Conservation (phyloP, 2,113 vertebrate genomes). For the Cardinalis cardinalis region DNA sequence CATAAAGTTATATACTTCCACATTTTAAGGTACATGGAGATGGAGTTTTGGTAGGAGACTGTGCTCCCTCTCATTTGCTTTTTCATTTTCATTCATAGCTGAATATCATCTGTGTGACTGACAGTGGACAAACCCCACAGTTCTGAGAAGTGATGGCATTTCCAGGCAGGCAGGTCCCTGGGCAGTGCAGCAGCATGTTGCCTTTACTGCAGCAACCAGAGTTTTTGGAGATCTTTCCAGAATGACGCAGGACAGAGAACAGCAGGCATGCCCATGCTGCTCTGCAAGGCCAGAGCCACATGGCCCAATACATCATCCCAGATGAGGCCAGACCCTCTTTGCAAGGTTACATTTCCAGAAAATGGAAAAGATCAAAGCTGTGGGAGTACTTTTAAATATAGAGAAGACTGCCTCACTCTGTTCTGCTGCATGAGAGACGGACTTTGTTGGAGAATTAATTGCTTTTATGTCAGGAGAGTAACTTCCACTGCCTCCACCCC, state of each 20-base stretch:
- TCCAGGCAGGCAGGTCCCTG: neutral
- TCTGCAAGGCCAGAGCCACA: constrained; percentile 3
- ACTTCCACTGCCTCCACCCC: neutral
- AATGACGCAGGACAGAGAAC: neutral
- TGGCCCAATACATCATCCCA: constrained; percentile 15
- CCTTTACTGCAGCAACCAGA: neutral
- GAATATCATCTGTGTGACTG: neutral
- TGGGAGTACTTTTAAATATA: neutral
- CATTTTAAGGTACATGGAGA: neutral
- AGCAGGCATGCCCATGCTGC: neutral
- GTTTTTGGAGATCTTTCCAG: neutral
- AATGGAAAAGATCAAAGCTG: constrained; percentile 40
- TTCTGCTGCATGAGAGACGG: neutral
- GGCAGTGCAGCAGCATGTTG: neutral
- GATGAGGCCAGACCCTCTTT: constrained; percentile 1
- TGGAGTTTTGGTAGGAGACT: neutral
- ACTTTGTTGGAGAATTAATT: neutral
- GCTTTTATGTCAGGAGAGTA: neutral
- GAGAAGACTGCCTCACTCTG: neutral
- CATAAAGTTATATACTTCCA: neutral
- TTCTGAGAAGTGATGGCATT: neutral
- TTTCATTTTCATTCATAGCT: neutral
- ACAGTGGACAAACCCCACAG: neutral
- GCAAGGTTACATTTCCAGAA: constrained; percentile 14
- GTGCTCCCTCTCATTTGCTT: neutral